A percentile compares a stretch with the other conserved stretches of the same genome.
These are phyloP conservation scores for Takifugu bimaculatus DNA, from an alignment of 2,113 vertebrate species.

Conservation along the genomic window DNA sequence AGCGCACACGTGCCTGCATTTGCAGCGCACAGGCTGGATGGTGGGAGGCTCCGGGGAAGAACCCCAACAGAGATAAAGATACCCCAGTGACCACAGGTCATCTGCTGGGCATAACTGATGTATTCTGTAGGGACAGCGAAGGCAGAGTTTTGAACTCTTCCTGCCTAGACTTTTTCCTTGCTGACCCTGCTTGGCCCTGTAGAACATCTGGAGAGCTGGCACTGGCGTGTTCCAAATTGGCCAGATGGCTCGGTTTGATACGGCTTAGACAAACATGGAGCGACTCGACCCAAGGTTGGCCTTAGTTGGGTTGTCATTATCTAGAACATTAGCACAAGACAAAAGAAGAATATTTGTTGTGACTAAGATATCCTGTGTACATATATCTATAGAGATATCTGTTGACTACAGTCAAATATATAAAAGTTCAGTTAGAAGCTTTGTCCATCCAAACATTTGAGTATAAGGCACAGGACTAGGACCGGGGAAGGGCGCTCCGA, in stretches of 20 bases:
- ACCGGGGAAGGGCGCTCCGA: constrained; percentile 4
- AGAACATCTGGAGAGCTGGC: constrained; percentile 73
- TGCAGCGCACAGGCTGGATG: constrained; percentile 9
- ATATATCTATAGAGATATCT: too few relatives aligned
- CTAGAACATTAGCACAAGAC: constrained; percentile 8
- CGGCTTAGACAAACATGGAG: constrained; percentile 31
- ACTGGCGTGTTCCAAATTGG: constrained; percentile 31
- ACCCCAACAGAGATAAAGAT: constrained; percentile 13
- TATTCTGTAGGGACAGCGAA: constrained; percentile 55
- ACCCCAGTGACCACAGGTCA: constrained; percentile 58
- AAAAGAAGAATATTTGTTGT: not conserved
- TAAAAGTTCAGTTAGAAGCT: constrained; percentile 26
- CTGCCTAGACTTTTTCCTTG: constrained; percentile 53
- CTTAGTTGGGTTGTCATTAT: constrained; percentile 14
- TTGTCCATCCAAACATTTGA: constrained; percentile 27
- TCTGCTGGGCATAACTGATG: constrained; percentile 66
- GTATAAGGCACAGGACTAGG: constrained; percentile 44
- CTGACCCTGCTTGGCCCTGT: constrained; percentile 58
- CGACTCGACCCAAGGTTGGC: constrained; percentile 10
- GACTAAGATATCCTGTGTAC: not conserved
- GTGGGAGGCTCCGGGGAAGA: not conserved
- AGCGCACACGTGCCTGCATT: constrained; percentile 49
- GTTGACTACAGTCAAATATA: too few relatives aligned
- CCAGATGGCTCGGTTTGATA: constrained; percentile 47
- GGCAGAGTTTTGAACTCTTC: constrained; percentile 64